Base-by-base conservation (phyloP, 2,797 vertebrate genomes). In the Micropoecilia bifurca region DNA sequence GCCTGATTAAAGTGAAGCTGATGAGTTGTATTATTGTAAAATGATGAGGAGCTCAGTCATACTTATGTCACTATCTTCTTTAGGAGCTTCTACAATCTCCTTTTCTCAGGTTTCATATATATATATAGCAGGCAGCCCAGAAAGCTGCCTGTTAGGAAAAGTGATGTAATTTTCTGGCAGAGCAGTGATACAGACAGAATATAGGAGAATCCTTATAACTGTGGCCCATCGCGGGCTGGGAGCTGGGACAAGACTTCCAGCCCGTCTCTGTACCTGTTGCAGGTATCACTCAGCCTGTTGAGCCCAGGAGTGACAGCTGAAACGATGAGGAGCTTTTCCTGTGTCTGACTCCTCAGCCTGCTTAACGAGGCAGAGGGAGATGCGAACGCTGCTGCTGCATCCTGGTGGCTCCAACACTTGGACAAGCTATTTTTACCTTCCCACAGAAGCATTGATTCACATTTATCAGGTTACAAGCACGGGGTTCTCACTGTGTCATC, bases 371-470 rank as follows among this genome's bases (percentile, higher is more conserved):
- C 68, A 71, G 68, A 71, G 18, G n/a, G n/a, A 71, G 68, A 25
- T 1, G 41, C 36, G 8, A 71, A 28, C n/a, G 68, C 45, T 45
- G 12, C 45, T 45, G 12, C 25, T 46, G 28, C 10, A 71, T 46
- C 68, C 22, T 71, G 25, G 14, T 46, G 41, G 43, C 43, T 46
- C 12, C 18, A 45, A 13, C 25, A 71, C 41, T 71, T 28, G 68
- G 66, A 69, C 39, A 25, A 45, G 41, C 43, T 71, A 71, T 71
- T 46, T 71, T 71, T 71, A 71, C 43, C 25, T 28, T 46, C 68
- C 66, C 41, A 8, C 2, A 28, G 25, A 25, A 46, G 41, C 43
- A 46, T 45, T 30, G 68, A 71, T 71, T 71, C 41, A 6, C 22
- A n/a, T 45, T 71, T 28, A 13, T 71, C 25, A 28, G 68, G 25